Conservation (phyloP, 2,888 invertebrate species). For the Brachyptera risi region DNA sequence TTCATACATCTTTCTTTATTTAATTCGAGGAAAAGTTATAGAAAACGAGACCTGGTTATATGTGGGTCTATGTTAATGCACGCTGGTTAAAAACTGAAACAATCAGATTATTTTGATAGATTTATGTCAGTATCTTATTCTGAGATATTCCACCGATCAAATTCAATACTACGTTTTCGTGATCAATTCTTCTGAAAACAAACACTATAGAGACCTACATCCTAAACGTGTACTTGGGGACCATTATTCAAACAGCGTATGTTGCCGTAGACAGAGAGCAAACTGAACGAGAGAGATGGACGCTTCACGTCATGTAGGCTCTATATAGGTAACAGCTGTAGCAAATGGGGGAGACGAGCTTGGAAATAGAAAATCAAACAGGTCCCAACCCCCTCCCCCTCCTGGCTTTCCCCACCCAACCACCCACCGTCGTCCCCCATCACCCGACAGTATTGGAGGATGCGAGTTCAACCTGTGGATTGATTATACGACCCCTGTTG, state of each 20-base stretch:
- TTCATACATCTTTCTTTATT: too few species aligned
- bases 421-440: not conserved
- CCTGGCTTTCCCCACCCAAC: not conserved
- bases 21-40: too few species aligned
- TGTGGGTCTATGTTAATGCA: too few species aligned
- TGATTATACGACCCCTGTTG: conserved; percentile 22
- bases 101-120: too few species aligned
- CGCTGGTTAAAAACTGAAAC: too few species aligned
- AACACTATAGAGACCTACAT: too few species aligned
- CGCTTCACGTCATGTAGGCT: not conserved
- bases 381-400: conserved; percentile 17
- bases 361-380: conserved; percentile 27
- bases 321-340: conserved; percentile 22
- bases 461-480: conserved; percentile 26
- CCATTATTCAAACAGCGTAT: conserved; percentile 5
- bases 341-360: conserved; percentile 23
- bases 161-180: too few species aligned
- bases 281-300: not conserved
- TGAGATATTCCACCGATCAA: too few species aligned
- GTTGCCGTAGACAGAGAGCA: not conserved
- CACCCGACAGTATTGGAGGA: not conserved
- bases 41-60: too few species aligned
- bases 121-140: too few species aligned
- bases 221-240: too few species aligned
- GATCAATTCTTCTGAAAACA: too few species aligned